These are phyloP conservation scores for Chrysemys picta DNA, from an alignment of 2,113 vertebrate species.

Conservation along the genomic window DNA sequence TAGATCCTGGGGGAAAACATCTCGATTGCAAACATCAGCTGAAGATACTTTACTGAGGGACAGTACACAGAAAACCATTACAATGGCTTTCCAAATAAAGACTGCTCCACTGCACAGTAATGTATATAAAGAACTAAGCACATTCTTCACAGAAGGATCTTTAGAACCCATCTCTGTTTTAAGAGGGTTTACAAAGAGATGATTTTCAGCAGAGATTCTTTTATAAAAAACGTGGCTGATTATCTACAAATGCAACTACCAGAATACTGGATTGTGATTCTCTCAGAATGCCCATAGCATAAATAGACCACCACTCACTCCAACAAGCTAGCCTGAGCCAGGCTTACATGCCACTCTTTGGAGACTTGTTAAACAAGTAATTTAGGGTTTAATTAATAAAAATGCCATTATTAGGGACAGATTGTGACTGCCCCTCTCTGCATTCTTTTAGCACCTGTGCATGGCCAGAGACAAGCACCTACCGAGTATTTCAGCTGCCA, in stretches of 20 bases:
- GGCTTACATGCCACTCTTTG: not conserved
- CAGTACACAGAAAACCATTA: not conserved
- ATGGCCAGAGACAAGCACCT: not conserved
- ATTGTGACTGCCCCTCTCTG: not conserved
- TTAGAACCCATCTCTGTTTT: too few relatives aligned
- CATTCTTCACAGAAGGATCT: not conserved
- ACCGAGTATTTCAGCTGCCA: not conserved
- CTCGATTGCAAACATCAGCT: not conserved
- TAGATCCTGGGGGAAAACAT: fast-evolving
- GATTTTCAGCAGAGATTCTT: too few relatives aligned
- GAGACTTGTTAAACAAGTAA: not conserved
- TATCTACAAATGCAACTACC: not conserved
- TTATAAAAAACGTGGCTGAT: not conserved
- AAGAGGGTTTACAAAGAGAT: too few relatives aligned
- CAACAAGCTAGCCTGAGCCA: not conserved
- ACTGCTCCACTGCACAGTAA: not conserved
- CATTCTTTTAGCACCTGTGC: too few relatives aligned
- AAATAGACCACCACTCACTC: not conserved
- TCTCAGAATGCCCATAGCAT: not conserved
- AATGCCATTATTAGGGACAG: not conserved
- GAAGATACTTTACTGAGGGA: not conserved
- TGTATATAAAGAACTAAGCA: not conserved
- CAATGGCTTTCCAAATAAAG: not conserved
- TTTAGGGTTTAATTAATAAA: not conserved
- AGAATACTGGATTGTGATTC: not conserved